phyloP scores from a whole-genome alignment of 2,888 invertebrate species.

The Ectemnius lituratus region DNA sequence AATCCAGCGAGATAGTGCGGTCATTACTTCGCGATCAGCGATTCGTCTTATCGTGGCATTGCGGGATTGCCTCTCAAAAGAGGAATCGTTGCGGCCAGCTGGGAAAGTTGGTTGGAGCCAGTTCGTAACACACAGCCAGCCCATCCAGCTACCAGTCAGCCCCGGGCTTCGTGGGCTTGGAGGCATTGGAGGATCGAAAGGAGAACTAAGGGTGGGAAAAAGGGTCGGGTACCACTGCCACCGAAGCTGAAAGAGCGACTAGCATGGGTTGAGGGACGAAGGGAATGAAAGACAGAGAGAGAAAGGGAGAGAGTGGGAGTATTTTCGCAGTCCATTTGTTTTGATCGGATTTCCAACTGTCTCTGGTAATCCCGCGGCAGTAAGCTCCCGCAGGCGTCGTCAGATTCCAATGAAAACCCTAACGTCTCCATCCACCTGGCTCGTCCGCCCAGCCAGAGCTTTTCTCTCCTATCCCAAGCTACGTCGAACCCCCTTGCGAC shows the following conservation, averaged over 20 bases:
- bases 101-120: slow-evolving; percentile 72
- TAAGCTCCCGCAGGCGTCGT: slow-evolving; percentile 73
- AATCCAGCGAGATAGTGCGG: slow-evolving; percentile 38
- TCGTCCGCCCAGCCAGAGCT: slow-evolving; percentile 23
- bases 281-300: neutral
- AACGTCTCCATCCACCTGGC: slow-evolving; percentile 64
- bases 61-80: slow-evolving; percentile 64
- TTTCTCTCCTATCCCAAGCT: slow-evolving; percentile 32
- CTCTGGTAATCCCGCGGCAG: slow-evolving; percentile 72
- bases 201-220: slow-evolving; percentile 61
- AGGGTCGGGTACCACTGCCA: slow-evolving; percentile 56
- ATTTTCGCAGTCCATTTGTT: slow-evolving; percentile 76
- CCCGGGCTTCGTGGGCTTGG: slow-evolving; percentile 51
- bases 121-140: slow-evolving; percentile 30
- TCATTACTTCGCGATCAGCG: slow-evolving; percentile 73
- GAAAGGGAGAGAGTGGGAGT: slow-evolving; percentile 42
- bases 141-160: neutral
- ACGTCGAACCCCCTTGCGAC: slow-evolving; percentile 30
- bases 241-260: slow-evolving; percentile 72
- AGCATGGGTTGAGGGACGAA: neutral
- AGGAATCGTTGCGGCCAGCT: neutral
- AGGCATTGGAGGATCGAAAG: slow-evolving; percentile 14
- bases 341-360: slow-evolving; percentile 76
- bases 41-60: slow-evolving; percentile 71
- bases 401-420: slow-evolving; percentile 73